These are phyloP conservation scores for Dusona sp. DNA, from an alignment of 2,888 invertebrate genomes.

Conservation along the genomic window DNA sequence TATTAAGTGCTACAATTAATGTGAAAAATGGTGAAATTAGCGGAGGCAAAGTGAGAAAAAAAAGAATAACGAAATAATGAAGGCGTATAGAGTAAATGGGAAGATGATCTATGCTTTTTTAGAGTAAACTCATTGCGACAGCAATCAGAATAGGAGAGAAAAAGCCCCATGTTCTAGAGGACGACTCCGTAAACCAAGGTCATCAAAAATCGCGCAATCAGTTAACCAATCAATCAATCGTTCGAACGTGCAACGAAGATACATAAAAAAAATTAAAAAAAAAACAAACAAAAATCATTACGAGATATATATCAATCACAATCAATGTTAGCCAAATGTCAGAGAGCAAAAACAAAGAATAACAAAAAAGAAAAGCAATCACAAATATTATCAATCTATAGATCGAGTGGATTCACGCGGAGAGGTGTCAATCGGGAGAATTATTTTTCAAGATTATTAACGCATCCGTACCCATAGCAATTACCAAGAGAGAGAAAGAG, in stretches of 20 bases:
- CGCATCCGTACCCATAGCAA: slow-evolving; percentile 17
- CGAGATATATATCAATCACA: slow-evolving; percentile 50
- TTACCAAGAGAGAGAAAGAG: slow-evolving; percentile 8
- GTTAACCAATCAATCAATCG: slow-evolving; percentile 36
- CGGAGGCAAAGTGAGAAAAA: slow-evolving; percentile 27
- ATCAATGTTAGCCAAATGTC: slow-evolving; percentile 46
- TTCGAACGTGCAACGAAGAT: slow-evolving; percentile 20
- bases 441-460: slow-evolving; percentile 60
- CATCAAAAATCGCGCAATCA: slow-evolving; percentile 33
- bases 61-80: slow-evolving; percentile 13
- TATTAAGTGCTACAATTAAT: slow-evolving; percentile 72
- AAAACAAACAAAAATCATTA: slow-evolving; percentile 1
- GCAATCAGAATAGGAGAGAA: slow-evolving; percentile 77
- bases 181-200: slow-evolving; percentile 50
- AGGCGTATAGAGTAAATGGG: slow-evolving; percentile 32
- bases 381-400: slow-evolving; percentile 51
- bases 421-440: slow-evolving; percentile 47
- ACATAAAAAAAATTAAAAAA: slow-evolving; percentile 16
- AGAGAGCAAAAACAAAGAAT: neutral
- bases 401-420: slow-evolving; percentile 2
- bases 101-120: slow-evolving; percentile 49
- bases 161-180: slow-evolving; percentile 75
- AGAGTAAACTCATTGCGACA: slow-evolving; percentile 83
- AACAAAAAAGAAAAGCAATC: slow-evolving; percentile 30
- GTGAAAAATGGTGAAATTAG: slow-evolving; percentile 17